These are phyloP conservation scores for Gallinago solitaria DNA, from an alignment of 2,797 vertebrate species.

Conservation along the genomic window DNA sequence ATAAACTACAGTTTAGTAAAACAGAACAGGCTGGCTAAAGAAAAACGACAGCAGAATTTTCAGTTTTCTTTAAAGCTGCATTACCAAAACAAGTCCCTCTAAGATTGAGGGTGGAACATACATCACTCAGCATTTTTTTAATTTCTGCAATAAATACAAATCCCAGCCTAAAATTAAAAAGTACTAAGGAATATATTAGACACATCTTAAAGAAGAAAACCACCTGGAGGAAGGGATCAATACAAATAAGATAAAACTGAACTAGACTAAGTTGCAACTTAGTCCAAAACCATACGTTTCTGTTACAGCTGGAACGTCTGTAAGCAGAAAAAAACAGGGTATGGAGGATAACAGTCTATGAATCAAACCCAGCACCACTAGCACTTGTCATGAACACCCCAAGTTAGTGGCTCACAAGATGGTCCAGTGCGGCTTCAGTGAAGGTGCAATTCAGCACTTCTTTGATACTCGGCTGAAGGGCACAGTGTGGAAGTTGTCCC, in stretches of 20 bases:
- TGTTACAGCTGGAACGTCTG: background rate
- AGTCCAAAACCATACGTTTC: background rate
- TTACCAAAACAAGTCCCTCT: background rate
- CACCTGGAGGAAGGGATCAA: background rate
- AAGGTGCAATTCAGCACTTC: background rate
- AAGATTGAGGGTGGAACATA: background rate
- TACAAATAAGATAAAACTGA: background rate
- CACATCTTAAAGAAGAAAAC: background rate
- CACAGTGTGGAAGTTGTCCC: background rate
- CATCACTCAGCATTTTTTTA: background rate
- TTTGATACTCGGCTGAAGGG: background rate
- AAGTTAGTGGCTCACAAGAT: background rate
- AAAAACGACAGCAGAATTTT: background rate
- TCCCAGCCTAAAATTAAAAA: background rate
- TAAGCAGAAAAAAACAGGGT: background rate
- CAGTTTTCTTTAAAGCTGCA: background rate
- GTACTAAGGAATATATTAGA: background rate
- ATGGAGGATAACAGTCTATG: background rate
- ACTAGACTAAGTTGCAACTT: background rate
- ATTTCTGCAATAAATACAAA: background rate
- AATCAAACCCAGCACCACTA: background rate
- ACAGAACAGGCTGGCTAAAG: background rate
- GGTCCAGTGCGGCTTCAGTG: accelerated
- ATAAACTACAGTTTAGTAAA: background rate
- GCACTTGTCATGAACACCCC: background rate